Evolutionary conservation across 2,888 invertebrate genomes (phyloP).

Genomic region (Cremastinae sp.): DNA sequence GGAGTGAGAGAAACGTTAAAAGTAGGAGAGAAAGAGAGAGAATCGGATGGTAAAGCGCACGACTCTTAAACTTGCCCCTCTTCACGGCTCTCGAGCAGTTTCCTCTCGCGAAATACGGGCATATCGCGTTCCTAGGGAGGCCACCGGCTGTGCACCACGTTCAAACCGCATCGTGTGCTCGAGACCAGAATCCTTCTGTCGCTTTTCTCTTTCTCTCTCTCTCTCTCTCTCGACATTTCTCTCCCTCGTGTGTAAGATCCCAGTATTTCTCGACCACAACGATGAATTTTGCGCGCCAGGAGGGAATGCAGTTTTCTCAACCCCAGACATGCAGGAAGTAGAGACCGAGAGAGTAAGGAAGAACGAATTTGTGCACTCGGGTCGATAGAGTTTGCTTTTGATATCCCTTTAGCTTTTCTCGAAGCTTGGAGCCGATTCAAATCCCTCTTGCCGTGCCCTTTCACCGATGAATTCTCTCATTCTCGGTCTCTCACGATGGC

Average conservation of each 20-base stretch:
- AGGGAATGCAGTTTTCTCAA: slow-evolving; percentile 30
- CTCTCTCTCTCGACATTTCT: not conserved
- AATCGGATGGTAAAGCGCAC: slow-evolving; percentile 1
- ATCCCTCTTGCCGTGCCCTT: slow-evolving; percentile 33
- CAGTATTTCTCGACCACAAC: slow-evolving; percentile 36
- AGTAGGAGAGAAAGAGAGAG: slow-evolving; percentile 31
- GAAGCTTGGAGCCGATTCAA: slow-evolving; percentile 32
- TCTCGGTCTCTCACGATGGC: not conserved
- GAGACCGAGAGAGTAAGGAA: not conserved
- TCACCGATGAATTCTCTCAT: slow-evolving; percentile 26
- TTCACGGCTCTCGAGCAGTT: slow-evolving; percentile 1
- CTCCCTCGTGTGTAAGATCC: slow-evolving; percentile 14
- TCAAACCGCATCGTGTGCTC: slow-evolving; percentile 18
- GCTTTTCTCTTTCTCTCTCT: not conserved
- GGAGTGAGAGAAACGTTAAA: slow-evolving; percentile 16
- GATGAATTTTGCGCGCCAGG: slow-evolving; percentile 37
- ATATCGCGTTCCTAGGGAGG: slow-evolving; percentile 18
- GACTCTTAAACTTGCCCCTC: slow-evolving; percentile 28
- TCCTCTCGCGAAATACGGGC: slow-evolving; percentile 24
- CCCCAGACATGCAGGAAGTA: slow-evolving; percentile 2
- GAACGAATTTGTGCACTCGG: slow-evolving; percentile 55
- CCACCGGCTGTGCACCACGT: slow-evolving; percentile 41
- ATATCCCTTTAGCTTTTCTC: slow-evolving; percentile 48
- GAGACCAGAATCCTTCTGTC: slow-evolving; percentile 12
- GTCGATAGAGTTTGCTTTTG: slow-evolving; percentile 60